A percentile compares a stretch with the other conserved stretches of the same genome.
These are phyloP conservation scores for Cheiracanthium punctorium DNA, from an alignment of 2,888 invertebrate species.

Conservation along the genomic window DNA sequence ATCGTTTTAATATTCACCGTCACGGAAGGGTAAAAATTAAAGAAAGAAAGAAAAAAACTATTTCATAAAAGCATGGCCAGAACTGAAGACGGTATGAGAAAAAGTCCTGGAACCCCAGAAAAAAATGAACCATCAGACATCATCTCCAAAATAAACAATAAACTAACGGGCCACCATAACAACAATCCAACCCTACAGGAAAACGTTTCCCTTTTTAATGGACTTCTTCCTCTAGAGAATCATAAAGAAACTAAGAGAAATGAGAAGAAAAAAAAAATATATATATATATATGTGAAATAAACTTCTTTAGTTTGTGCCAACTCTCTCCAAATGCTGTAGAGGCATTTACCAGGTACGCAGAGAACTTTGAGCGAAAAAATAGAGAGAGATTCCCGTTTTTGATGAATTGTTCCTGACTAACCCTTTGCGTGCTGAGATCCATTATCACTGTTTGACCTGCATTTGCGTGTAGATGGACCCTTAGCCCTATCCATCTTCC, in stretches of 20 bases:
- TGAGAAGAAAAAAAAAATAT: background rate
- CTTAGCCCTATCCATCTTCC: slow-evolving; percentile 14
- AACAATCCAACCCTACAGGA: slow-evolving; percentile 23
- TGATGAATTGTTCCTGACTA: slow-evolving; percentile 62
- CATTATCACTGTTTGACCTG: slow-evolving; percentile 59
- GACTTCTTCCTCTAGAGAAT: slow-evolving; percentile 44
- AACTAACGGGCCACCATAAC: slow-evolving; percentile 35
- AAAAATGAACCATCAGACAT: background rate
- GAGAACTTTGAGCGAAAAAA: slow-evolving; percentile 9
- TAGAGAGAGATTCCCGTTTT: slow-evolving; percentile 55
- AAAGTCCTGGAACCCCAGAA: background rate
- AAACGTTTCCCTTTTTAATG: slow-evolving; percentile 58
- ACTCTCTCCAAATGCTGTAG: slow-evolving; percentile 19
- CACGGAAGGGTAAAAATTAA: too few species aligned
- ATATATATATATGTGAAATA: background rate
- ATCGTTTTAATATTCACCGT: too few species aligned
- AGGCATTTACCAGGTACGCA: background rate
- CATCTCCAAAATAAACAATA: slow-evolving; percentile 17
- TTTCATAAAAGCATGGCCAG: too few species aligned
- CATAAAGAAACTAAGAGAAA: slow-evolving; percentile 23
- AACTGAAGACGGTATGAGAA: too few species aligned
- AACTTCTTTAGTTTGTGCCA: slow-evolving; percentile 29
- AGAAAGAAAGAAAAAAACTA: too few species aligned
- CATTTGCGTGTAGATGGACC: slow-evolving; percentile 57
- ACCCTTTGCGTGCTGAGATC: slow-evolving; percentile 56